Conservation (phyloP, 1,140 invertebrate genomes). For the Pseudomyrmex flavicornis region DNA sequence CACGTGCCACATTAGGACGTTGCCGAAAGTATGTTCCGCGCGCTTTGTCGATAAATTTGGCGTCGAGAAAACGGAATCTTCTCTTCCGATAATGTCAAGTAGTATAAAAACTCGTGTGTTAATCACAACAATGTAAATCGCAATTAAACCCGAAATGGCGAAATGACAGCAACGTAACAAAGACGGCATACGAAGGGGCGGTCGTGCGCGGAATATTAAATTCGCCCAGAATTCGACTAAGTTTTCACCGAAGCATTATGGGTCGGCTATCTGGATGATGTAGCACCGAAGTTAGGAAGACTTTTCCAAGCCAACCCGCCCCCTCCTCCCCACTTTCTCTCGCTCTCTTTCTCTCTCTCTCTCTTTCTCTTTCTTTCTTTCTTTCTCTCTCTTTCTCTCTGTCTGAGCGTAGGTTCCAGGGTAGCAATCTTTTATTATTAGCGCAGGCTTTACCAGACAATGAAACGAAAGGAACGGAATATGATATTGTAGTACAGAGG, state of each 20-base stretch:
- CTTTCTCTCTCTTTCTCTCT: slow-evolving; percentile 53
- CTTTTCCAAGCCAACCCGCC: slow-evolving; percentile 66
- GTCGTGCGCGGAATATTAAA: slow-evolving; percentile 82
- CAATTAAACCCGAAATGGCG: slow-evolving; percentile 35
- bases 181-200: slow-evolving; percentile 42
- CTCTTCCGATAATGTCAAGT: background rate
- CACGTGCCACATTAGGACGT: background rate
- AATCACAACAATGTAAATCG: slow-evolving; percentile 36
- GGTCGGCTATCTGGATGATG: slow-evolving; percentile 82
- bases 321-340: slow-evolving; percentile 58
- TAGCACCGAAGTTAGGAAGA: slow-evolving; percentile 83
- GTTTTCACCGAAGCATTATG: slow-evolving; percentile 81
- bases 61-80: too few species aligned
- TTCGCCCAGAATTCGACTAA: slow-evolving; percentile 81
- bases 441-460: slow-evolving; percentile 85
- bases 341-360: slow-evolving; percentile 64
- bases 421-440: slow-evolving; percentile 86
- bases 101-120: slow-evolving; percentile 28
- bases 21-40: too few species aligned
- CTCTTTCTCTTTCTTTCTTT: slow-evolving; percentile 55
- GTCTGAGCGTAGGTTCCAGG: slow-evolving; percentile 77
- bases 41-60: too few species aligned
- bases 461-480: slow-evolving; percentile 86
- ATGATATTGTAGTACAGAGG: slow-evolving; percentile 84
- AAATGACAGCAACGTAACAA: slow-evolving; percentile 54